Conservation (phyloP, 2,888 invertebrate genomes). For the Protophormia terraenovae region DNA sequence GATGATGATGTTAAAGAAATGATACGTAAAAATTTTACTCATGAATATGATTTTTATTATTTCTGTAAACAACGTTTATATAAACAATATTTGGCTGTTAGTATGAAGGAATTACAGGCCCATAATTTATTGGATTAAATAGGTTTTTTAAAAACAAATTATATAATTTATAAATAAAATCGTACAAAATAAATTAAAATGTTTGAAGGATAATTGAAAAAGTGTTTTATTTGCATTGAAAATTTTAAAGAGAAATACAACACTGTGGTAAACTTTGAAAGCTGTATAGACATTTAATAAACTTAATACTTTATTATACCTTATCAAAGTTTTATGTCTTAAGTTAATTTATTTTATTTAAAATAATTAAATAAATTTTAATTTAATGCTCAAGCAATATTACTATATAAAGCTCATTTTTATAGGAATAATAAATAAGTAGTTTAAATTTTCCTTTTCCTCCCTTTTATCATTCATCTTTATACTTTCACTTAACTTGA, state of each 20-base stretch:
- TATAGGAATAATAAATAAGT: no score
- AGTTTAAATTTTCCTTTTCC: no score
- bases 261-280: no score
- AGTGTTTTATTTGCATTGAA: background rate
- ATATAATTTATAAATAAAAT: background rate
- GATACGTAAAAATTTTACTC: conserved; percentile 91
- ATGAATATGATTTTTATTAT: conserved; percentile 94
- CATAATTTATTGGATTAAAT: conserved; percentile 67
- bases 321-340: no score
- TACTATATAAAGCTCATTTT: no score
- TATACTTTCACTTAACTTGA: no score
- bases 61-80: conserved; percentile 93
- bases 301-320: no score
- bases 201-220: background rate
- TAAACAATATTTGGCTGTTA: conserved; percentile 83
- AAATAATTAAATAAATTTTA: no score
- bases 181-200: conserved; percentile 72
- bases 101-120: conserved; percentile 70
- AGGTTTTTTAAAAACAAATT: background rate
- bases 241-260: background rate
- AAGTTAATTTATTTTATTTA: no score
- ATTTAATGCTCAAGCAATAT: no score
- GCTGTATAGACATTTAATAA: no score
- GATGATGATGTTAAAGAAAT: conserved; percentile 91
- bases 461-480: no score